Conservation (phyloP, 2,888 invertebrate species). For the Xylophagus ater region DNA sequence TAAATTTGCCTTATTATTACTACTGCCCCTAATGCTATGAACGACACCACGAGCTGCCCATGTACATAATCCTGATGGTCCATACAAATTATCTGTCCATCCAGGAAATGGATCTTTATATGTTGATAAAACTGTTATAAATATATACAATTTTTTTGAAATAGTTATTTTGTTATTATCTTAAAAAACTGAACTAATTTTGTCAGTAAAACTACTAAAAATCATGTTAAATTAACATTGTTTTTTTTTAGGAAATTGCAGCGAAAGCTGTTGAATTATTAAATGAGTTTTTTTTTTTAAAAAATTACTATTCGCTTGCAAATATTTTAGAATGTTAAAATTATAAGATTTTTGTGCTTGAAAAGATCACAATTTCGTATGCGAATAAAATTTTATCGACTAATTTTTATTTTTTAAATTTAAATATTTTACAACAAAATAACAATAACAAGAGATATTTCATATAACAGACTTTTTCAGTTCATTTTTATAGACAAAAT, state of each 20-base stretch:
- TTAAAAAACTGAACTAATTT: not conserved
- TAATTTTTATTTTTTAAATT: too few relatives aligned
- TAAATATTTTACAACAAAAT: not conserved
- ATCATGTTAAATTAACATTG: too few relatives aligned
- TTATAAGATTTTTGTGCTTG: too few relatives aligned
- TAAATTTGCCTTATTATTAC: constrained; percentile 35
- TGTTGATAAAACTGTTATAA: constrained; percentile 35
- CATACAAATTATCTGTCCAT: constrained; percentile 41
- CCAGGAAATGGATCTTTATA: constrained; percentile 40
- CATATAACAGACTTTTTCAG: too few relatives aligned
- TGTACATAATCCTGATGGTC: constrained; percentile 39
- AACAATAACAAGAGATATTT: not conserved
- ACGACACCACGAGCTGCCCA: constrained; percentile 38
- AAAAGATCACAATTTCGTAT: too few relatives aligned
- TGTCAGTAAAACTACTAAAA: not conserved
- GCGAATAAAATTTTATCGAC: too few relatives aligned
- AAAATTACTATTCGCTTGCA: too few relatives aligned
- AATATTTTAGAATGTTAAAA: too few relatives aligned
- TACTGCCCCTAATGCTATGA: constrained; percentile 36
- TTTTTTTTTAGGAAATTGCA: too few relatives aligned
- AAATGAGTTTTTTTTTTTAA: too few relatives aligned
- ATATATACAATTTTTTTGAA: constrained; percentile 5
- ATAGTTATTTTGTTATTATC: not conserved
- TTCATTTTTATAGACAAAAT: too few relatives aligned
- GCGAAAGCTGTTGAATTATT: too few relatives aligned